A percentile compares a stretch with the other conserved stretches of the same genome.
Conservation (phyloP, 2,113 vertebrate species). For the Dascyllus trimaculatus region DNA sequence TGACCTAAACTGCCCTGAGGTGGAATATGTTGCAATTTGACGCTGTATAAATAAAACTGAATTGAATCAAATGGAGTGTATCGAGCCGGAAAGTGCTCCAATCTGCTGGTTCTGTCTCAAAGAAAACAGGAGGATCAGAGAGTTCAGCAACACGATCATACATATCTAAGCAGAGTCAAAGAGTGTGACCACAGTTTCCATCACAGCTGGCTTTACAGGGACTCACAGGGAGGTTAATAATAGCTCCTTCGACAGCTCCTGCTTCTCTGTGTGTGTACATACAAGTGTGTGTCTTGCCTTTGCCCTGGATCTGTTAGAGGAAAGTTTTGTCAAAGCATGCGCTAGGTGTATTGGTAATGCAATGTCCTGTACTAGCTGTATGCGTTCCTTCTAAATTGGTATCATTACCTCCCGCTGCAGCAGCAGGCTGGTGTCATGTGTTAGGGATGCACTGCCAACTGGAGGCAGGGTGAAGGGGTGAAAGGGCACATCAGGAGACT, state of each 20-base stretch:
- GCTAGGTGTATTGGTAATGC: neutral
- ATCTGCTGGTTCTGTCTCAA: neutral
- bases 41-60: no score
- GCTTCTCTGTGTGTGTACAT: constrained; percentile 11
- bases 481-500: neutral
- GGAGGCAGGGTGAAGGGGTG: constrained; percentile 48
- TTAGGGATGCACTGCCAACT: constrained; percentile 51
- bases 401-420: constrained; percentile 32
- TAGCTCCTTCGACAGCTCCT: constrained; percentile 25
- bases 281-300: constrained; percentile 6
- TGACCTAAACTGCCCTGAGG: no score
- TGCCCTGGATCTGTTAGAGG: constrained; percentile 34
- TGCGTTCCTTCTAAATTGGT: constrained; percentile 72
- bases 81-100: neutral
- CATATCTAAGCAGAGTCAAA: neutral
- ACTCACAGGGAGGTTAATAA: constrained; percentile 40
- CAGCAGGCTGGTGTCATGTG: constrained; percentile 65
- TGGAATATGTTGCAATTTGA: neutral
- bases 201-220: constrained; percentile 32
- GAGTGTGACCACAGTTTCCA: constrained; percentile 61
- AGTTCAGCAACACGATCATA: neutral
- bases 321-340: constrained; percentile 30
- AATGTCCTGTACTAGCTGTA: constrained; percentile 8
- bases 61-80: neutral
- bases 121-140: neutral